Base-by-base conservation (phyloP, 2,113 vertebrate species). In the Cephalopholis sonnerati region DNA sequence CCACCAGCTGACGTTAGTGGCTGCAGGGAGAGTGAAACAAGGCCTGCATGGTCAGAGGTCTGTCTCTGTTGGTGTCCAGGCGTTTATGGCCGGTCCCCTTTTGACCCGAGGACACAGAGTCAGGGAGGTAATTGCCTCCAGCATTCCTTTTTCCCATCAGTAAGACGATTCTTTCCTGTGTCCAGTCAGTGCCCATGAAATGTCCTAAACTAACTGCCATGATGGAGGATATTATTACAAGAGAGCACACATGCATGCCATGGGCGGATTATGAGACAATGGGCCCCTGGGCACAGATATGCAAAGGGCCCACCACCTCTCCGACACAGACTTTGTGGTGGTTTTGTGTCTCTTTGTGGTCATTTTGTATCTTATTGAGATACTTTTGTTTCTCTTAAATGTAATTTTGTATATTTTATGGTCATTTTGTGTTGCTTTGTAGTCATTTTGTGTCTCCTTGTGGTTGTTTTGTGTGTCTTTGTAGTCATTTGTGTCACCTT, bases 31-130 rank as follows among this genome's bases (percentile, higher is more conserved):
- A 93, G 90, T 79, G 84, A 90, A 91, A 92, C 85, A 82, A 83
- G 87, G 90, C 71, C 81, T 32, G 78, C 44, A 77, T 90, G 91
- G 87, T 92, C 91, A 92, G 93, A 87, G 89, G 85, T 90, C 89
- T 66, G 82, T 77, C 85, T 92, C 88, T 89, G 91, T 92, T 93
- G 92, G 91, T 92, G 88, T 93, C 92, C 89, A 65, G 78, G 85
- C 76, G 36, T 93, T 94, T 94, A 93, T 88, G 85, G 81, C 75
- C 4, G 17, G 3, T 84, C 85, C 85, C 85, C 87, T 83, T 92
- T 92, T 92, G 92, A 94, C 93, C 92, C 64, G 53, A 50, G 61
- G 81, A 82, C 25, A 59, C 51, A 74, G 81, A 83, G 77, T 71
- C 75, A 83, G 62, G 67, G 82, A 91, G 74, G 71, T 80, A 81